A percentile compares a stretch with the other conserved stretches of the same genome.
Conservation (phyloP, 1,140 invertebrate species). For the Spodoptera frugiperda region DNA sequence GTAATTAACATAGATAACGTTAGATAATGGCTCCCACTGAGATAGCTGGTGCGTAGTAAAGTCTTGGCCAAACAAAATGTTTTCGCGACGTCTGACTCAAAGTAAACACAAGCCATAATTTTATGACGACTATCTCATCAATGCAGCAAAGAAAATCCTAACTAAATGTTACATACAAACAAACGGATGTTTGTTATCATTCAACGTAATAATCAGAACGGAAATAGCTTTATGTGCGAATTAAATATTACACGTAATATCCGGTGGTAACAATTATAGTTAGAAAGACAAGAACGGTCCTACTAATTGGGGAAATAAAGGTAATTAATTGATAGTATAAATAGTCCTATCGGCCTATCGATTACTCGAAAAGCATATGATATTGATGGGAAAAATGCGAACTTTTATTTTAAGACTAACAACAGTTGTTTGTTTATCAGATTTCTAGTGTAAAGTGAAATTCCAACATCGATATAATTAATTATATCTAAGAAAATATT, state of each 20-base stretch:
- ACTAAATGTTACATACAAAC: slow-evolving; percentile 55
- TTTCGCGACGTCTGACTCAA: slow-evolving; percentile 80
- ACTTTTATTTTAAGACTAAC: too few relatives aligned
- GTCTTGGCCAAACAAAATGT: slow-evolving; percentile 76
- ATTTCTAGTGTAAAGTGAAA: too few relatives aligned
- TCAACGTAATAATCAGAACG: slow-evolving; percentile 47
- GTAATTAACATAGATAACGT: slow-evolving; percentile 78
- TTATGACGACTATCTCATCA: slow-evolving; percentile 50
- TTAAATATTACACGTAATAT: background rate
- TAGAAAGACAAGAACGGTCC: too few relatives aligned
- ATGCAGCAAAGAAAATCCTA: slow-evolving; percentile 55
- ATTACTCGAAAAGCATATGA: too few relatives aligned
- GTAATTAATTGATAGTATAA: too few relatives aligned
- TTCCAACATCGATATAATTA: too few relatives aligned
- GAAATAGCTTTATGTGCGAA: slow-evolving; percentile 48
- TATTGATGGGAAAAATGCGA: too few relatives aligned
- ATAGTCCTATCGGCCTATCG: background rate
- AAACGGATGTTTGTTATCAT: slow-evolving; percentile 65
- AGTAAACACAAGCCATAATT: slow-evolving; percentile 62
- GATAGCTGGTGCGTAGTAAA: slow-evolving; percentile 67
- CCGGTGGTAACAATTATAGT: background rate
- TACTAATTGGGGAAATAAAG: too few relatives aligned
- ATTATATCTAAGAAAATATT: too few relatives aligned
- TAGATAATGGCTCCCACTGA: slow-evolving; percentile 74
- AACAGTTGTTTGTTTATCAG: too few relatives aligned